Evolutionary conservation across 2,113 vertebrate species (phyloP).

Genomic region (Oncorhynchus mykiss): DNA sequence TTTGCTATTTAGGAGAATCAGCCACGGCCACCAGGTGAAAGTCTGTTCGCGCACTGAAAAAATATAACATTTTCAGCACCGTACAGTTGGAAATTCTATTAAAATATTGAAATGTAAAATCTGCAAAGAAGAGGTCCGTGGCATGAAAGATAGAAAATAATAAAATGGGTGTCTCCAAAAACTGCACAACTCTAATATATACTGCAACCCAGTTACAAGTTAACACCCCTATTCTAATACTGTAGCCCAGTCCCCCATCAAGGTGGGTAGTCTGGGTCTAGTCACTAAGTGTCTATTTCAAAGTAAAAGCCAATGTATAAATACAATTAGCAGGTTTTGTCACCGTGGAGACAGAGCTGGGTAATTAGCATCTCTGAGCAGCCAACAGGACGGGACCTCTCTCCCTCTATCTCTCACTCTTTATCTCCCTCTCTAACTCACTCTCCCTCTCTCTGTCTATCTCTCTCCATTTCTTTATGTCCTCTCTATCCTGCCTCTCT

Average conservation of each 20-base stretch:
- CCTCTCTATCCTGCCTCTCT: background rate
- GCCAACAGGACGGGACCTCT: slow-evolving; percentile 15
- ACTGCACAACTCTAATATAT: background rate
- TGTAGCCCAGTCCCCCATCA: slow-evolving; percentile 2
- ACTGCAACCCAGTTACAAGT: background rate
- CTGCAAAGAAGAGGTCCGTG: background rate
- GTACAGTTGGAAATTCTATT: background rate
- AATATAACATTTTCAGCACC: background rate
- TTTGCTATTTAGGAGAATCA: background rate
- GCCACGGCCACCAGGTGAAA: background rate
- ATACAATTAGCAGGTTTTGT: slow-evolving; percentile 88
- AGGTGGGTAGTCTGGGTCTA: slow-evolving; percentile 16
- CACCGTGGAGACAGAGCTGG: slow-evolving; percentile 79
- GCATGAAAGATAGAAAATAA: background rate
- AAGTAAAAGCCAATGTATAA: slow-evolving; percentile 87
- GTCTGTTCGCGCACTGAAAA: background rate
- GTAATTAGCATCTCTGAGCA: slow-evolving; percentile 39
- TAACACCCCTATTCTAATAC: background rate
- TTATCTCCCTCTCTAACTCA: background rate
- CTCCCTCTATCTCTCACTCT: background rate
- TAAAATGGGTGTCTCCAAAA: background rate
- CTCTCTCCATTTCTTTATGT: background rate
- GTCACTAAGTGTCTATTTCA: slow-evolving; percentile 83
- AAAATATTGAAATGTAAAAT: background rate
- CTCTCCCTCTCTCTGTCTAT: background rate